phyloP scores from a whole-genome alignment of 2,797 vertebrate species.

The Sus cebifrons region DNA sequence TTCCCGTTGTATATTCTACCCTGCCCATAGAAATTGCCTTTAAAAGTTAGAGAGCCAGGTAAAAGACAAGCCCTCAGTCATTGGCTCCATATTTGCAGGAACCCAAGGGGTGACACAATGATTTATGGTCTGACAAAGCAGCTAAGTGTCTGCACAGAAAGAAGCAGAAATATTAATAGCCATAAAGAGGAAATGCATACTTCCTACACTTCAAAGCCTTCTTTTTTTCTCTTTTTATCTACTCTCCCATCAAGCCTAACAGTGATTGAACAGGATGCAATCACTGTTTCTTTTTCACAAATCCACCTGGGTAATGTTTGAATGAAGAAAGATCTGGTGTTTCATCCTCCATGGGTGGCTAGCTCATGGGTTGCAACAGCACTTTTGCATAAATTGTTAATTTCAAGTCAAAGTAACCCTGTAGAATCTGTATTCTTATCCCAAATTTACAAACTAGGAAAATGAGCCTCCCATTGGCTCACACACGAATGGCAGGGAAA shows the following conservation, averaged over 20 bases:
- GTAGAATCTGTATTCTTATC: neutral
- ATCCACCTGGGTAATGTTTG: neutral
- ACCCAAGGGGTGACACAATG: neutral
- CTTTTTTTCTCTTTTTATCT: neutral
- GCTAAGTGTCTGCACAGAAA: neutral
- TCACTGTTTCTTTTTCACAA: constrained; percentile 15
- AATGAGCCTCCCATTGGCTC: neutral
- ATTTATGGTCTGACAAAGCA: neutral
- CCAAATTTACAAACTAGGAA: neutral
- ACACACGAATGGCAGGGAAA: neutral
- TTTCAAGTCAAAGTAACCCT: neutral
- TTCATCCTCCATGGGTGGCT: neutral
- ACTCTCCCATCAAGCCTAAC: neutral
- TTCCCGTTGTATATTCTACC: neutral
- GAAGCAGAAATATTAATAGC: neutral
- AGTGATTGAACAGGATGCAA: neutral
- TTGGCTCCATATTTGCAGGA: neutral
- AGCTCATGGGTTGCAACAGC: neutral
- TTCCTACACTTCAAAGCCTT: neutral
- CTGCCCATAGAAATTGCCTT: neutral
- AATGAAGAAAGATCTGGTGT: neutral
- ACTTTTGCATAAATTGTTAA: neutral
- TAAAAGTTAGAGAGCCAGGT: neutral
- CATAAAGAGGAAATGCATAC: neutral
- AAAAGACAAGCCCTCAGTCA: neutral